These are phyloP conservation scores for Polyommatus iphigenia DNA, from an alignment of 2,888 invertebrate species.

Conservation along the genomic window DNA sequence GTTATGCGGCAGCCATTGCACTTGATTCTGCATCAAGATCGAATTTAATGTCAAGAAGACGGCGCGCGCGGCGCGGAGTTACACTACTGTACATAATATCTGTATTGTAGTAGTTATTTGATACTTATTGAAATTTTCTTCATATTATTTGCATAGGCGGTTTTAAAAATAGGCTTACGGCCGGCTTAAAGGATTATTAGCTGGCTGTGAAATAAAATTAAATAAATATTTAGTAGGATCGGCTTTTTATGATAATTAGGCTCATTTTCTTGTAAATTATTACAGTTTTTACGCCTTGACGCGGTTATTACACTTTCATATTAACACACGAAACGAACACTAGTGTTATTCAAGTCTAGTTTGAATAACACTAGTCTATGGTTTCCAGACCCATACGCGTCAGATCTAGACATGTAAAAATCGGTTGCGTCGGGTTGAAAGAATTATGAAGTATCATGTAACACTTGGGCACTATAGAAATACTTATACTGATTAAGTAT, in stretches of 20 bases:
- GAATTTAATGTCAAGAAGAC: background rate
- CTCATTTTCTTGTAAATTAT: constrained; percentile 14
- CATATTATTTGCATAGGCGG: constrained; percentile 14
- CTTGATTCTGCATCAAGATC: background rate
- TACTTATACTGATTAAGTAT: no score
- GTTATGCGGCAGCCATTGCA: background rate
- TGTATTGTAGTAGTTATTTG: background rate
- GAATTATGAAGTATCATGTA: background rate
- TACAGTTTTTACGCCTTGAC: constrained; percentile 3
- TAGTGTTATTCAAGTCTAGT: background rate
- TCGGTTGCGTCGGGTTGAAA: background rate
- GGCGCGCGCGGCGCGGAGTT: background rate
- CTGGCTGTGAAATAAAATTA: constrained; percentile 13
- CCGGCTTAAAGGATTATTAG: constrained; percentile 20
- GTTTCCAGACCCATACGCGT: no score
- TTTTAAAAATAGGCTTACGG: constrained; percentile 16
- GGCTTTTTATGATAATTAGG: constrained; percentile 3
- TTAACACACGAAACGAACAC: no score
- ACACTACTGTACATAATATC: background rate
- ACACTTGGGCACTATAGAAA: background rate
- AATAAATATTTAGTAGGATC: constrained; percentile 11
- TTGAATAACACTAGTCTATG: background rate
- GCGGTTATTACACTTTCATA: background rate
- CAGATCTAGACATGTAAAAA: no score
- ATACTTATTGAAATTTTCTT: constrained; percentile 5